Percentiles rank a stretch among this genome's conserved stretches.
Conservation (phyloP, 2,113 vertebrate species). For the Octodon degus region DNA sequence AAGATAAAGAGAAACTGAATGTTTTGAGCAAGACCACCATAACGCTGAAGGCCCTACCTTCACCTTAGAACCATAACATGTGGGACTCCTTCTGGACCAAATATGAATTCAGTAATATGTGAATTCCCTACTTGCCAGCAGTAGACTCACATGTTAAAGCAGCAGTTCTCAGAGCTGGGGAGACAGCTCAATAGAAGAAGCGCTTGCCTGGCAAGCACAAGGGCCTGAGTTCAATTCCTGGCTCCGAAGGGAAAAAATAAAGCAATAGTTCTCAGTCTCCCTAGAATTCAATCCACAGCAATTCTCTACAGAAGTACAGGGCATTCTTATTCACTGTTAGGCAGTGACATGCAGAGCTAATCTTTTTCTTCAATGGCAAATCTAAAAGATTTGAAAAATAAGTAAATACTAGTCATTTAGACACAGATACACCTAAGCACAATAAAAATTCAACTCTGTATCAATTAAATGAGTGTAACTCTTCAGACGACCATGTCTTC, state of each 20-base stretch:
- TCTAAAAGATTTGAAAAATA: slow-evolving; percentile 20
- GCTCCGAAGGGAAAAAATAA: no score
- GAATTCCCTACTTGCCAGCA: background rate
- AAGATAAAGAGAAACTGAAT: background rate
- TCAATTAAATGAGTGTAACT: background rate
- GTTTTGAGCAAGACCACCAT: background rate
- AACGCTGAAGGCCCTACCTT: background rate
- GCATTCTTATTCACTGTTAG: background rate
- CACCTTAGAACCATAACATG: background rate
- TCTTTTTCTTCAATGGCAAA: background rate
- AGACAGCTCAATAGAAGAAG: no score
- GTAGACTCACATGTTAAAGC: background rate
- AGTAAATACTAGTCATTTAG: background rate
- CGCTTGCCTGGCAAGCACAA: no score
- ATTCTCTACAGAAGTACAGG: background rate
- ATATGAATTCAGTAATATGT: background rate
- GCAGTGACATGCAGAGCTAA: background rate
- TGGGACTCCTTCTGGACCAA: background rate
- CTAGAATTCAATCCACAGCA: background rate
- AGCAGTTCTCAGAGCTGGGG: background rate
- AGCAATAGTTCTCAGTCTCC: background rate
- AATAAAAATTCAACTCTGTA: background rate
- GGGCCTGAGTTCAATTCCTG: no score
- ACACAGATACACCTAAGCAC: background rate
- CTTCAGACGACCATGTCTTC: background rate